Evolutionary conservation across 2,797 vertebrate genomes (phyloP), one percentile per base, ranked within the genome.

Genomic region (Channa striata): DNA sequence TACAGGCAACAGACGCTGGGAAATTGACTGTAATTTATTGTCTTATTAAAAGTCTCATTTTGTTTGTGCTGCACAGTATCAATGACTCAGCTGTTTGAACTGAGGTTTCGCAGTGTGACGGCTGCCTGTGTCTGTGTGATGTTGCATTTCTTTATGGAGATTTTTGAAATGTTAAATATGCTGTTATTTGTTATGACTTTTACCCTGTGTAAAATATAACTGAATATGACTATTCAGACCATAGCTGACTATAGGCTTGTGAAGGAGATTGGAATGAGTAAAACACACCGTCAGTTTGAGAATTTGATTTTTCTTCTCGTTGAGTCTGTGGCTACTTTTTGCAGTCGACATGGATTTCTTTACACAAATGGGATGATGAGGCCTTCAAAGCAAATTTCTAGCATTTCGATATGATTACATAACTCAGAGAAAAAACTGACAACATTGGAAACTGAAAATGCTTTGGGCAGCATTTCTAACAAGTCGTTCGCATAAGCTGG

Each of bases 341-440:
- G 23, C 8, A 5, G 25, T 30, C 25, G 25, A 34, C 13, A 1
- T 50, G 12, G 8, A 72, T 69, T 66, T 62, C 10, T 71, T 77
- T 30, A 30, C 25, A 30, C 25, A 6, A 30, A 30, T 30, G 25
- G 4, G 1, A 71, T 30, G 47, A 51, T 63, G 74, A 75, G 72
- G 77, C 81, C 74, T 86, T 87, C 77, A 64, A 60, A 68, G 67
- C 14, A 2, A 16, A 69, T 56, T 51, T 62, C 6, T 43, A 52
- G 11, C 20, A 62, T 72, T 70, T 74, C 23, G n/a, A 74, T 20
- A 48, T 66, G 23, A 54, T 61, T 37, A n/a, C 10, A 42, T 56
- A 4, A 63, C 20, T 66, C 13, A 34, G 42, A 62, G 37, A 13
- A 7, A 65, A 69, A 19, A 2, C 4, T 36, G 23, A 36, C 4